These are phyloP conservation scores for Gastrophryne carolinensis DNA, from an alignment of 2,797 vertebrate genomes.

Conservation along the genomic window DNA sequence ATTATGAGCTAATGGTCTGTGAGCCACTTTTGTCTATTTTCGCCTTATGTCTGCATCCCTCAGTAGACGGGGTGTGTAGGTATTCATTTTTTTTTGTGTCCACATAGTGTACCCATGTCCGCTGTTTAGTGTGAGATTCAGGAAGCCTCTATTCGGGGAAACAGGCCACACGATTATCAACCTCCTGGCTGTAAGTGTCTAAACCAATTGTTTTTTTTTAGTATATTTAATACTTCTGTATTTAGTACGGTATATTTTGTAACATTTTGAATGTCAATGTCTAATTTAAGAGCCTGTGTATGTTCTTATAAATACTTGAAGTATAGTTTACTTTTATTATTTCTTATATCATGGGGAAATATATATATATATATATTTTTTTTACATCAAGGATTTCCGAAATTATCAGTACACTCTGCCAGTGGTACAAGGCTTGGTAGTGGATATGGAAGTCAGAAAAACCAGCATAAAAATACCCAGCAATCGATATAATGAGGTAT, in stretches of 20 bases:
- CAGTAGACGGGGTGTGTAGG: background rate
- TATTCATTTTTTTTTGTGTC: conserved; percentile 43
- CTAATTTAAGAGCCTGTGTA: no score
- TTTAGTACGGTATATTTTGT: no score
- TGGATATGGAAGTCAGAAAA: conserved; percentile 97
- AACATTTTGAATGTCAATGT: no score
- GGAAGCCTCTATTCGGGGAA: conserved; percentile 96
- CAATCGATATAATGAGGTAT: conserved; percentile 95
- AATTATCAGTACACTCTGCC: conserved; percentile 97
- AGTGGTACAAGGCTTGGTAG: conserved; percentile 89
- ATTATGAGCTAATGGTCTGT: no score
- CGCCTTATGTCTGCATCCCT: background rate
- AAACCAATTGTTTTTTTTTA: background rate
- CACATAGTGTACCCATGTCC: conserved; percentile 93
- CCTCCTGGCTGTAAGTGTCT: conserved; percentile 88
- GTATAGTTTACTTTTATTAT: no score
- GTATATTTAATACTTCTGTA: no score
- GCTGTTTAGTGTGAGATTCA: conserved; percentile 94
- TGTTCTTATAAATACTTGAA: no score
- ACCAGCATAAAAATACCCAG: conserved; percentile 97
- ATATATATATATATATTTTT: no score
- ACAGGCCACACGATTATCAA: conserved; percentile 99
- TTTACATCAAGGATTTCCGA: conserved; percentile 86
- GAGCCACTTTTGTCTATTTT: no score
- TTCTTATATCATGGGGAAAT: no score